phyloP scores from a whole-genome alignment of 2,797 vertebrate species.

The Buceros bicornis region DNA sequence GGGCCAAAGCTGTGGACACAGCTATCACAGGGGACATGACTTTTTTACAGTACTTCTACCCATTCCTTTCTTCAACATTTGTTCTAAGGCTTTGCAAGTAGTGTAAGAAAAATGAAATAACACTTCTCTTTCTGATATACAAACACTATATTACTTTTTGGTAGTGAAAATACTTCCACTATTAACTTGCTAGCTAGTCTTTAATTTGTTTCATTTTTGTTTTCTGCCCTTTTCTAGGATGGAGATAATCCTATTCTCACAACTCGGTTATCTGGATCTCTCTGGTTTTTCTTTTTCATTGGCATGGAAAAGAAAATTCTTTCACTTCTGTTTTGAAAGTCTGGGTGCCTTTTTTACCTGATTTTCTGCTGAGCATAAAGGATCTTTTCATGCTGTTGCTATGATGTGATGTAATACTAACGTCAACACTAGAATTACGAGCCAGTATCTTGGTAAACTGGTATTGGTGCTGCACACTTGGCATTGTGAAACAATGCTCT shows the following conservation, averaged over 20 bases:
- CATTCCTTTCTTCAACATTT: background rate
- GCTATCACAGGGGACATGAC: background rate
- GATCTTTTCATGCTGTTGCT: background rate
- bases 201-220: background rate
- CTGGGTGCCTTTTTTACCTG: background rate
- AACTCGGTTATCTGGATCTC: background rate
- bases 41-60: background rate
- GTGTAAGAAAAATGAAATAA: background rate
- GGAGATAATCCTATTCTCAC: background rate
- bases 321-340: background rate
- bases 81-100: background rate
- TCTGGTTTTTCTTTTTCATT: background rate
- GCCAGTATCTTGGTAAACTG: background rate
- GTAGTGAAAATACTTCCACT: background rate
- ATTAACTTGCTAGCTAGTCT: background rate
- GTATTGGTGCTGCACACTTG: background rate
- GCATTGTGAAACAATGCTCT: background rate
- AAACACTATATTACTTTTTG: background rate
- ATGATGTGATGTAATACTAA: background rate
- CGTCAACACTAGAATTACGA: background rate
- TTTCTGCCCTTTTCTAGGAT: background rate
- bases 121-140: background rate
- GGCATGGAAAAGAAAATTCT: background rate
- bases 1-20: background rate
- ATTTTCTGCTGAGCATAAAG: background rate